A percentile compares a stretch with the other conserved stretches of the same genome.
Evolutionary conservation across 2,797 vertebrate species (phyloP).

Genomic region (Platyrinchus mystaceus): DNA sequence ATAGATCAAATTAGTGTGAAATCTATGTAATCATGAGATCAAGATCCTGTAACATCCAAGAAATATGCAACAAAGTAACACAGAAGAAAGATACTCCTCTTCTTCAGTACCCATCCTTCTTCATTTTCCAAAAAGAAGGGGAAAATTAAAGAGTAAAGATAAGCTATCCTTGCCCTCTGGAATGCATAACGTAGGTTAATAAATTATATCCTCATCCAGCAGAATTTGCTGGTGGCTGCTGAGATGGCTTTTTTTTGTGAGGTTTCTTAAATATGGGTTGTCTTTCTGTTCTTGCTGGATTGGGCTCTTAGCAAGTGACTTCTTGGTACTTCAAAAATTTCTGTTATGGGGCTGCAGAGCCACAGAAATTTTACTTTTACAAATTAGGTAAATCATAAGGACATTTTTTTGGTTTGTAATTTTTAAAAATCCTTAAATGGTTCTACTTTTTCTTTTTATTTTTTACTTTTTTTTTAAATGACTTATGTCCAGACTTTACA

Average conservation of each 20-base stretch:
- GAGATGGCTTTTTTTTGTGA: neutral
- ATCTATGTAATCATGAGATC: neutral
- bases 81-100: neutral
- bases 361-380: neutral
- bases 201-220: neutral
- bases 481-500: neutral
- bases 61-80: neutral
- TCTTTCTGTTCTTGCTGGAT: neutral
- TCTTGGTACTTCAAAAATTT: neutral
- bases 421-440: neutral
- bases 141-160: neutral
- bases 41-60: neutral
- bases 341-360: neutral
- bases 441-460: neutral
- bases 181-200: neutral
- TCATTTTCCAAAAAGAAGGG: neutral
- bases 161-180: neutral
- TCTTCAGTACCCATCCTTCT: neutral
- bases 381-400: neutral
- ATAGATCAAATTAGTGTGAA: neutral
- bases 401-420: neutral
- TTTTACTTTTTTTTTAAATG: neutral
- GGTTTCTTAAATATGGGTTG: slow-evolving; percentile 8
- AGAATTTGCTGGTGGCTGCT: slow-evolving; percentile 21
- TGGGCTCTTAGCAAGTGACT: neutral